Base-by-base conservation (phyloP, 2,888 invertebrate genomes). In the Linyphia triangularis region DNA sequence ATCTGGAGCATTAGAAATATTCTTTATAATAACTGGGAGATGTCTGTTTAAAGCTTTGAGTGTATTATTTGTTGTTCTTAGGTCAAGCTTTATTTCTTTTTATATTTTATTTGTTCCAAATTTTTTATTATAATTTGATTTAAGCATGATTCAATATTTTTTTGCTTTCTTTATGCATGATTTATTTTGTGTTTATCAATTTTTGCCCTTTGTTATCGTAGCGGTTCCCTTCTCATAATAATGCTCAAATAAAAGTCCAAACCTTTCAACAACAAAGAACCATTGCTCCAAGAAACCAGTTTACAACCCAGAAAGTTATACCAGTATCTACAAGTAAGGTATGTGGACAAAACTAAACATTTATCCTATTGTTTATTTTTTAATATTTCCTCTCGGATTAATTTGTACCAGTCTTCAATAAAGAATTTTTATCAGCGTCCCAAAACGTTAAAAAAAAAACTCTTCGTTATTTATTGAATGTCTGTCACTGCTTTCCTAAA, bases 181-280 rank as follows among this genome's bases (percentile, higher is more conserved):
- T 78, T 30, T 24, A 78, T 63, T 70, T 81, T 77, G 37, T 84
- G 30, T 77, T 43, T 75, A 84, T 84, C 10, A 28, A 77, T 77
- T 85, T 7, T 75, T 75, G 37, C 59, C 28, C 37, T 70, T 85
- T 67, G 43, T 67, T 85, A 40, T 77, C 77, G 22, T 61, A 85
- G 85, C 57, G 69, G 7, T 67, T 24, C 69, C 2, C 22, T 28
- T 16, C 69, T 13, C 77, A 69, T 77, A 85, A 85, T 77, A 85
- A 69, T 69, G 28, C 77, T 69, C 85, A 77, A 69, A 69, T 77
- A n/a, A 85, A 70, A 85, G 85, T 85, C 30, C 63, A 77, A 67
- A 65, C 75, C 30, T 67, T 51, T 19, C 69, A 77, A 22, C 85
- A 77, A 61, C 73, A 75, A 65, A 85, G 85, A 69, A 1, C 77